phyloP scores from a whole-genome alignment of 1,140 invertebrate genomes.

The Bombus impatiens region DNA sequence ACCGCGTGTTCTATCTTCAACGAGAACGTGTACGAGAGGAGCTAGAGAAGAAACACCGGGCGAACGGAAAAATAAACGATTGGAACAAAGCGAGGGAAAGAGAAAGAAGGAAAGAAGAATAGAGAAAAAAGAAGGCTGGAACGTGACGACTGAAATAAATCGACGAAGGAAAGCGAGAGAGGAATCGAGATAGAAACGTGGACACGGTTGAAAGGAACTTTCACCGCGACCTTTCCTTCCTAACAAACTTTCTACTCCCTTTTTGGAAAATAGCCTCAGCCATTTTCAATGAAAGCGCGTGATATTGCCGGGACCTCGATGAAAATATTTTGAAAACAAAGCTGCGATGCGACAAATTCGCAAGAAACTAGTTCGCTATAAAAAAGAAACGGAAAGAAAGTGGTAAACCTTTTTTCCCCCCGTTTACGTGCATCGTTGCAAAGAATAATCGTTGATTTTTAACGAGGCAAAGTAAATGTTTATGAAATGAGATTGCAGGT shows the following conservation, averaged over 20 bases:
- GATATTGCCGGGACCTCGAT: no score
- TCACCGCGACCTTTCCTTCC: conserved; percentile 4
- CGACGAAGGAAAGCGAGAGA: neutral
- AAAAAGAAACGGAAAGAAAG: neutral
- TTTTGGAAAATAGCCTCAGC: neutral
- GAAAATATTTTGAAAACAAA: neutral
- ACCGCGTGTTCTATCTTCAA: neutral
- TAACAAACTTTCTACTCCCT: neutral
- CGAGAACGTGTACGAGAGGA: neutral
- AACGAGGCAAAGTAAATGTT: neutral
- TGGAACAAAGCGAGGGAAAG: neutral
- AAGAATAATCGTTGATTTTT: neutral
- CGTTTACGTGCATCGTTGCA: neutral
- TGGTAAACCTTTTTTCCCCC: neutral
- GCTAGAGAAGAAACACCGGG: neutral
- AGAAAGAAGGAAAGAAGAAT: neutral
- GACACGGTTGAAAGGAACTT: conserved; percentile 14
- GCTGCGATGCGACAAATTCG: neutral
- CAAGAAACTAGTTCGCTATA: neutral
- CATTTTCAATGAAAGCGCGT: neutral
- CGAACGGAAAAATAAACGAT: neutral
- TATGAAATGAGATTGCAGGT: neutral
- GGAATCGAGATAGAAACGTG: neutral
- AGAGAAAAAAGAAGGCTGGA: neutral
- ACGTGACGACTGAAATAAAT: neutral